These are phyloP conservation scores for Saccopteryx bilineata DNA, from an alignment of 2,113 vertebrate species.

Conservation along the genomic window DNA sequence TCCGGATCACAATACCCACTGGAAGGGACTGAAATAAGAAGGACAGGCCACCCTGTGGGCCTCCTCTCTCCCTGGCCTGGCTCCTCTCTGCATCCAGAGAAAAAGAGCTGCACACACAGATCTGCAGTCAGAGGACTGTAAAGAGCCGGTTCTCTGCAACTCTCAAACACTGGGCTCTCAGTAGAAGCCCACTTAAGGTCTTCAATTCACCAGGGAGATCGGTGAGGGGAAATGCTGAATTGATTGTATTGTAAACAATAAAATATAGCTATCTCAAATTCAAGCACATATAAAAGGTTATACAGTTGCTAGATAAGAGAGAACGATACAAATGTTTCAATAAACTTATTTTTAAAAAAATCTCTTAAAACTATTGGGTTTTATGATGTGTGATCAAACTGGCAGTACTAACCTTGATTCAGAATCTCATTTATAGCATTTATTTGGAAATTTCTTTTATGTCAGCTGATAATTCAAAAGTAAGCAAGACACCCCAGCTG, in stretches of 20 bases:
- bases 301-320: not conserved
- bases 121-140: not conserved
- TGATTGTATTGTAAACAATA: not conserved
- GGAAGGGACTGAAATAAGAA: not conserved
- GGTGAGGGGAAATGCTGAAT: rapidly evolving
- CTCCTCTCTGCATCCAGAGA: not conserved
- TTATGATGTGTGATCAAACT: not conserved
- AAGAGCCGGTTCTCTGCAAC: not conserved
- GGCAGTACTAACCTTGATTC: not conserved
- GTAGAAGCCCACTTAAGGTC: too few species aligned
- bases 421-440: not conserved
- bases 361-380: not conserved
- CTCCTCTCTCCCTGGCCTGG: not conserved
- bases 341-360: not conserved
- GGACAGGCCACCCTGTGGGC: not conserved
- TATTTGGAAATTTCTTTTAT: not conserved
- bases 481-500: not conserved
- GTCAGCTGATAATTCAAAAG: not conserved
- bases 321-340: not conserved
- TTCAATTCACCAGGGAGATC: not conserved
- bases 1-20: not conserved
- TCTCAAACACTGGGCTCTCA: not conserved
- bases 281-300: not conserved
- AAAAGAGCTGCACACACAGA: not conserved
- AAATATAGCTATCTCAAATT: not conserved